Evolutionary conservation across 2,797 vertebrate species (phyloP).

Genomic region (Acrossocheilus wenchowensis): DNA sequence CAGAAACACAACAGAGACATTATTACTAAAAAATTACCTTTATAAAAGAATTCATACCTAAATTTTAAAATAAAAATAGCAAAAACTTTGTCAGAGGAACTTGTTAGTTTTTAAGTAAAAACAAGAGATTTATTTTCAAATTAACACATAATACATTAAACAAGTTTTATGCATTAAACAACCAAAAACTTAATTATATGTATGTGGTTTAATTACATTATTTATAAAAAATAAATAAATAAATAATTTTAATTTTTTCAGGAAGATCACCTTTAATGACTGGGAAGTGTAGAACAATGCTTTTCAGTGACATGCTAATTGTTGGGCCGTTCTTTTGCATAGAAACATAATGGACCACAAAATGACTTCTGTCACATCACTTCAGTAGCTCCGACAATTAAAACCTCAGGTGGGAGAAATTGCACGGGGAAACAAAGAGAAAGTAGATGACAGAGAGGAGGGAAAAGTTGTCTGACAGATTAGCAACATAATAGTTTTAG

Average conservation of each 20-base stretch:
- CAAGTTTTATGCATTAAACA: background rate
- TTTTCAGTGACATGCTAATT: slow-evolving; percentile 55
- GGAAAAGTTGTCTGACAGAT: slow-evolving; percentile 27
- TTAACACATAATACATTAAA: background rate
- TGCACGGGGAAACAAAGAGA: slow-evolving; percentile 12
- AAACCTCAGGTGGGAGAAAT: slow-evolving; percentile 56
- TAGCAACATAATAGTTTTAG: slow-evolving; percentile 47
- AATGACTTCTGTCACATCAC: slow-evolving; percentile 42
- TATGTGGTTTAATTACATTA: background rate
- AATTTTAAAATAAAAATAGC: background rate
- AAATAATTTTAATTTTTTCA: background rate
- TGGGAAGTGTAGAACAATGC: slow-evolving; percentile 42
- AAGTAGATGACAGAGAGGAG: background rate
- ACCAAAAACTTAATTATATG: background rate
- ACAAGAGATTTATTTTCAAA: background rate
- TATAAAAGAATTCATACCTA: background rate
- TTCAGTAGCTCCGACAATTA: slow-evolving; percentile 55
- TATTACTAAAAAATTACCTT: background rate
- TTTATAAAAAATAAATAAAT: no score
- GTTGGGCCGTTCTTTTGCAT: slow-evolving; percentile 49
- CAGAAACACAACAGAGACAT: background rate
- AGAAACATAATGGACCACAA: slow-evolving; percentile 59
- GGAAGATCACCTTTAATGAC: slow-evolving; percentile 54
- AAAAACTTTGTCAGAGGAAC: background rate
- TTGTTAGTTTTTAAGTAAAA: background rate